Percentiles rank a stretch among this genome's conserved stretches.
phyloP scores from a whole-genome alignment of 2,113 vertebrate species.

The Nannospalax galili region DNA sequence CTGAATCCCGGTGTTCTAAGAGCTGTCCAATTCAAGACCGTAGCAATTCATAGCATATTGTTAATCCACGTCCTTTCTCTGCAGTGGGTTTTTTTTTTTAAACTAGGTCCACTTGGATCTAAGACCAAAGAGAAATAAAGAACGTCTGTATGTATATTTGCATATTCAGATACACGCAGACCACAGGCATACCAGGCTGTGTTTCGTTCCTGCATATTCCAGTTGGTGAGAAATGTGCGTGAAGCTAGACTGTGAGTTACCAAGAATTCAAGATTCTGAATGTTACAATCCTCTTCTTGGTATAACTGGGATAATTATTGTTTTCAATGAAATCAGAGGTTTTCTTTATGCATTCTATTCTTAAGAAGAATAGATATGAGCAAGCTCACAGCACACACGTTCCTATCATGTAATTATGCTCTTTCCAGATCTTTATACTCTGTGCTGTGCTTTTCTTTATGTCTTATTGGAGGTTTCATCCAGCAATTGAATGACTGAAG shows the following conservation, averaged over 20 bases:
- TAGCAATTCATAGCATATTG: constrained; percentile 2
- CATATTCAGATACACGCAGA: background rate
- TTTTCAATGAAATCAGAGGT: constrained; percentile 82
- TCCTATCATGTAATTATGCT: constrained; percentile 81
- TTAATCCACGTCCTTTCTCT: constrained; percentile 16
- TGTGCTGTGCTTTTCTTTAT: constrained; percentile 78
- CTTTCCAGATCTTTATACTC: constrained; percentile 64
- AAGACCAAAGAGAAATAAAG: background rate
- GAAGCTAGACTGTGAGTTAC: constrained; percentile 31
- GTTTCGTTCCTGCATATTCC: background rate
- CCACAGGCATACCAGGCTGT: background rate
- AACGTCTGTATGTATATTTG: accelerated
- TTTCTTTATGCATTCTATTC: constrained; percentile 80
- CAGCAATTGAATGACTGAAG: constrained; percentile 50
- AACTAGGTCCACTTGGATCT: constrained; percentile 16
- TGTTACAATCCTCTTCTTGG: constrained; percentile 75
- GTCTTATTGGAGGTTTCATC: constrained; percentile 74
- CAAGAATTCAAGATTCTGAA: constrained; percentile 65
- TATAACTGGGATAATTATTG: constrained; percentile 84
- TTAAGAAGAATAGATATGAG: constrained; percentile 78
- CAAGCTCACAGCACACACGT: constrained; percentile 72
- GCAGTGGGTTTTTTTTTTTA: background rate
- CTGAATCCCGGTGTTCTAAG: background rate
- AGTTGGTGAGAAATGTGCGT: constrained; percentile 16
- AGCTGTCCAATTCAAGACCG: constrained; percentile 5